A percentile compares a stretch with the other conserved stretches of the same genome.
phyloP scores from a whole-genome alignment of 2,113 vertebrate species.

The Erythrocercus mccallii region DNA sequence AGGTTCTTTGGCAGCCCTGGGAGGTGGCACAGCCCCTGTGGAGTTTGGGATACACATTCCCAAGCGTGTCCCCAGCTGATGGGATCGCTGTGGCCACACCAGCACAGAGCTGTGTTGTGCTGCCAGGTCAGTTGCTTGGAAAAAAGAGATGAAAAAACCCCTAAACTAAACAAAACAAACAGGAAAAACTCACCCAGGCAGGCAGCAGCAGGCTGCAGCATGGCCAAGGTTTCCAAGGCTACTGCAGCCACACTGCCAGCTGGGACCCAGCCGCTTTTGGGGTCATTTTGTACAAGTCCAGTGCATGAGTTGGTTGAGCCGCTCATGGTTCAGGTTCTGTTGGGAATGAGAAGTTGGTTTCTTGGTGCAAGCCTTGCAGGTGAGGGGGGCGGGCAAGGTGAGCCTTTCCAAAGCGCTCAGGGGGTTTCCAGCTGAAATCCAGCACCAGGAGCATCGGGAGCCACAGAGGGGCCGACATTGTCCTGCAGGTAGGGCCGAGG shows the following conservation, averaged over 20 bases:
- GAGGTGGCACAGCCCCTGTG: neutral
- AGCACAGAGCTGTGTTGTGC: neutral
- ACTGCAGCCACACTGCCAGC: neutral
- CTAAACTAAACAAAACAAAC: neutral
- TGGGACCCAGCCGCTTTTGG: accelerated
- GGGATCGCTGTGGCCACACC: accelerated
- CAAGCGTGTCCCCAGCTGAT: accelerated
- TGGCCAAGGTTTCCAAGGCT: neutral
- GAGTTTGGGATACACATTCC: accelerated
- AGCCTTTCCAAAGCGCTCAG: conserved; percentile 70
- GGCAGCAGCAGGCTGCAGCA: accelerated
- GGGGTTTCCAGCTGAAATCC: conserved; percentile 69
- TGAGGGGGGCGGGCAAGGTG: conserved; percentile 38
- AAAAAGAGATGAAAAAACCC: neutral
- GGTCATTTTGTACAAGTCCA: neutral
- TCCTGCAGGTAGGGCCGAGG: conserved; percentile 72
- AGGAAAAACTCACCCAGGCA: neutral
- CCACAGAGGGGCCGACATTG: conserved; percentile 69
- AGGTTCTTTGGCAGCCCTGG: neutral
- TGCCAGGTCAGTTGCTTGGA: neutral
- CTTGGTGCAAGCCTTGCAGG: neutral
- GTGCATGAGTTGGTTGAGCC: accelerated
- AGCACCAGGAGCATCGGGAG: conserved; percentile 70
- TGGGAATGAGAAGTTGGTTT: accelerated
- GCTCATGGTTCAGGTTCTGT: accelerated